Evolutionary conservation across 2,113 vertebrate species (phyloP).

Genomic region (Catharus minimus): DNA sequence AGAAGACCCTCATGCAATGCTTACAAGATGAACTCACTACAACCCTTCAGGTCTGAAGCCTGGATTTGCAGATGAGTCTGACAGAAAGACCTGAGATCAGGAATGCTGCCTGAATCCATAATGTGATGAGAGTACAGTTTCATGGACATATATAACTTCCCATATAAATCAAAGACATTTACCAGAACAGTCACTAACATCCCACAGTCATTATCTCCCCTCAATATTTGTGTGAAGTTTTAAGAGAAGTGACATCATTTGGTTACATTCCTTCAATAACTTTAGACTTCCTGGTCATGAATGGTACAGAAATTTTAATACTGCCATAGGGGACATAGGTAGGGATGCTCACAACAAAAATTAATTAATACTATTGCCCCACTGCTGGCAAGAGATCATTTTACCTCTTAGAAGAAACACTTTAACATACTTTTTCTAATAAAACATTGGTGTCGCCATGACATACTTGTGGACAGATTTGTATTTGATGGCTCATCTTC

Average conservation of each 20-base stretch:
- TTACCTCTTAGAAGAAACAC: not conserved
- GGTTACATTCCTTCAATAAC: not conserved
- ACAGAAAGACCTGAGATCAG: not conserved
- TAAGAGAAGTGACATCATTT: not conserved
- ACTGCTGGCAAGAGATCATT: not conserved
- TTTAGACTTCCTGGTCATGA: not conserved
- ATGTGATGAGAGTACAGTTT: not conserved
- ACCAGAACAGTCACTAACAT: not conserved
- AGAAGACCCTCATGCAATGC: not conserved
- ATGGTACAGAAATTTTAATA: not conserved
- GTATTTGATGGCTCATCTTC: not conserved
- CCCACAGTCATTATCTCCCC: not conserved
- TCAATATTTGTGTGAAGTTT: not conserved
- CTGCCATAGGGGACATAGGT: not conserved
- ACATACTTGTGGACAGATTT: not conserved
- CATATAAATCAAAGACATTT: not conserved
- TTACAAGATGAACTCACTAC: not conserved
- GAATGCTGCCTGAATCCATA: not conserved
- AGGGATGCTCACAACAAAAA: not conserved
- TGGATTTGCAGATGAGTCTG: not conserved
- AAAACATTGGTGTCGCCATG: not conserved
- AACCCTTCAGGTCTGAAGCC: not conserved
- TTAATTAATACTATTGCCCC: not conserved
- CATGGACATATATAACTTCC: not conserved
- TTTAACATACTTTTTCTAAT: not conserved